phyloP scores from a whole-genome alignment of 2,113 vertebrate genomes.

The Struthidea cinerea region DNA sequence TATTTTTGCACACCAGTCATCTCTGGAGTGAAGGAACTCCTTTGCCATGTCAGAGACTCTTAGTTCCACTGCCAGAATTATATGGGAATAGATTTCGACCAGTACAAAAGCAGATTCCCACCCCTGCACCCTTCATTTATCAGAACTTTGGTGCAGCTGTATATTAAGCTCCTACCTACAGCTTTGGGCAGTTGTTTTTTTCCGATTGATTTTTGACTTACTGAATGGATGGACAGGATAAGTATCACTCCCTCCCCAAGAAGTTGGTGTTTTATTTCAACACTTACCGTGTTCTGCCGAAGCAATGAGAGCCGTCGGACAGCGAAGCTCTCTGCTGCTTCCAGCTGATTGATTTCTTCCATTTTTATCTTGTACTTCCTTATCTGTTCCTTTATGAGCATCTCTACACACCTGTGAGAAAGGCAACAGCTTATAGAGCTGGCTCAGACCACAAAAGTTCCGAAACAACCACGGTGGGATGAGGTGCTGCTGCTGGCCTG shows the following conservation, averaged over 20 bases:
- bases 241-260: neutral
- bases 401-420: constrained; percentile 87
- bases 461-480: neutral
- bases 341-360: constrained; percentile 93
- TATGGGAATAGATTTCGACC: neutral
- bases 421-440: neutral
- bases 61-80: neutral
- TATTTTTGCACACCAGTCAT: neutral
- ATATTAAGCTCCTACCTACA: neutral
- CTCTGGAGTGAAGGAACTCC: neutral
- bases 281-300: constrained; percentile 82
- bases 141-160: neutral
- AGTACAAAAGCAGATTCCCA: neutral
- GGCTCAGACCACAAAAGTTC: neutral
- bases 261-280: neutral
- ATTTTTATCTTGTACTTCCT: constrained; percentile 92
- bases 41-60: neutral
- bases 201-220: neutral
- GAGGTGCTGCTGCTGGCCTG: neutral
- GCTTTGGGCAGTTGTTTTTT: neutral
- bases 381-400: constrained; percentile 94
- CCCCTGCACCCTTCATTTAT: neutral
- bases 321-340: constrained; percentile 87
- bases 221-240: neutral
- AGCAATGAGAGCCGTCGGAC: constrained; percentile 88